These are phyloP conservation scores for Synaphobranchus kaupii DNA, from an alignment of 2,797 vertebrate genomes.

Conservation along the genomic window DNA sequence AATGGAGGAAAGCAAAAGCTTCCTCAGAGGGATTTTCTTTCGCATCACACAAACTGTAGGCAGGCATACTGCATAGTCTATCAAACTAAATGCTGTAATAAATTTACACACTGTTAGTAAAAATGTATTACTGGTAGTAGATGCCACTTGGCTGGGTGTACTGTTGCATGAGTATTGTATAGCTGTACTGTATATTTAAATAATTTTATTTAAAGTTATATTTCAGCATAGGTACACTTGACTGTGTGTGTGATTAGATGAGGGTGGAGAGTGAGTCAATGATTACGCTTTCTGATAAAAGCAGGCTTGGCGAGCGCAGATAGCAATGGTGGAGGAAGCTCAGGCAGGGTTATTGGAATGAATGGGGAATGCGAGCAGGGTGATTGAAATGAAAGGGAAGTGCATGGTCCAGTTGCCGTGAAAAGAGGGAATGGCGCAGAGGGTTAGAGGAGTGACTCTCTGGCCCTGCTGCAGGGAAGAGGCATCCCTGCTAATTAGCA, in stretches of 20 bases:
- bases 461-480: not conserved
- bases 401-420: not conserved
- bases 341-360: not conserved
- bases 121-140: not conserved
- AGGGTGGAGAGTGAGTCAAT: not conserved
- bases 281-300: not conserved
- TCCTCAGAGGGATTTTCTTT: not conserved
- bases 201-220: too few relatives aligned
- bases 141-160: not conserved
- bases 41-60: not conserved
- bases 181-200: too few relatives aligned
- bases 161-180: not conserved
- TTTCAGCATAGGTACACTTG: not conserved
- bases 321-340: not conserved
- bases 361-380: not conserved
- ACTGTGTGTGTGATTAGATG: not conserved
- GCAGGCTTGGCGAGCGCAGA: not conserved
- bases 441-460: not conserved
- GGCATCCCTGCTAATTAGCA: conserved; percentile 14
- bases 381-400: not conserved
- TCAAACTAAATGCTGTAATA: not conserved
- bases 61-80: not conserved
- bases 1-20: not conserved
- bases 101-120: not conserved
- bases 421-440: not conserved